A percentile compares a stretch with the other conserved stretches of the same genome.
These are phyloP conservation scores for Promerops cafer DNA, from an alignment of 2,113 vertebrate species.

Conservation along the genomic window DNA sequence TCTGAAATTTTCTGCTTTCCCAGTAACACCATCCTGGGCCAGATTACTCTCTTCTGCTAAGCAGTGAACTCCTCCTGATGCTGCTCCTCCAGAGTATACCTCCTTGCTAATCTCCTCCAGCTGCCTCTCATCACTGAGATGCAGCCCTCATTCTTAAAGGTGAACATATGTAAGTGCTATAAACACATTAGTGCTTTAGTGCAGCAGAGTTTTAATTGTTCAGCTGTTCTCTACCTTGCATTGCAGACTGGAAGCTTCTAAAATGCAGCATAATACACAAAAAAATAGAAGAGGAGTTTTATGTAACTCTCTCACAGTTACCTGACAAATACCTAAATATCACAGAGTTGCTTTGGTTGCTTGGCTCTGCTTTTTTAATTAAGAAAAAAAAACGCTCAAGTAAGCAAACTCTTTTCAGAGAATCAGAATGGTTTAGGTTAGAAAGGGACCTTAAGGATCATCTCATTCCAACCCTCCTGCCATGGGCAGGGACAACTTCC, in stretches of 20 bases:
- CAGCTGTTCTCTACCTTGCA: not conserved
- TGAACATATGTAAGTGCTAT: not conserved
- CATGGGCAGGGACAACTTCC: not conserved
- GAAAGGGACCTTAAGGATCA: not conserved
- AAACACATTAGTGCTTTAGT: not conserved
- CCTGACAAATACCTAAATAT: not conserved
- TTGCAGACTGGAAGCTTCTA: not conserved
- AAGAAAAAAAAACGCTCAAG: not conserved
- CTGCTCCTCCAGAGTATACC: not conserved
- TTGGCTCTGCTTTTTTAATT: not conserved
- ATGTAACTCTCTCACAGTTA: not conserved
- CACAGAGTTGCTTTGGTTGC: not conserved
- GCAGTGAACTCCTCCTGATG: not conserved
- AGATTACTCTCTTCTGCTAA: not conserved
- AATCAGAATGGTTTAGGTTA: not conserved
- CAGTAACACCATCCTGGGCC: not conserved
- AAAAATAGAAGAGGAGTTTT: not conserved
- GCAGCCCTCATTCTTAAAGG: not conserved
- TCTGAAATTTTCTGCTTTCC: not conserved
- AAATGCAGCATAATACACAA: not conserved
- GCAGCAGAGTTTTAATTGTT: not conserved
- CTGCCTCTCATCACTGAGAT: not conserved
- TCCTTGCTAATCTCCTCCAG: not conserved
- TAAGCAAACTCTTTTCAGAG: not conserved
- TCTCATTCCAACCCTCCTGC: not conserved